Base-by-base conservation (phyloP, 2,888 invertebrate species). In the Drosophila aldrichi region DNA sequence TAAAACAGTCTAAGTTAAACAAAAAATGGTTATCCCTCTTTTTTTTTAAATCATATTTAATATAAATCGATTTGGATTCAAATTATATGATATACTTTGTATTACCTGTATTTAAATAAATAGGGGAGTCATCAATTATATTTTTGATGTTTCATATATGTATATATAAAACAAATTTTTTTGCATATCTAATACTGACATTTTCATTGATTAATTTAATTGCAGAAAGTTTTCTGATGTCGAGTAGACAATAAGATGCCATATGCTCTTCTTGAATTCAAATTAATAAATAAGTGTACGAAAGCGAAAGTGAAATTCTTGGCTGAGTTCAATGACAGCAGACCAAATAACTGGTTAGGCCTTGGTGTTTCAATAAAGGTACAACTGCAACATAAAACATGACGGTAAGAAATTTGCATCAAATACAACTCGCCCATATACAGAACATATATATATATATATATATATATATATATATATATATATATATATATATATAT, bases 361-460 rank as follows among this genome's bases (percentile, higher is more conserved):
- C 20, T 43, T 57, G 20, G 9, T 51, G 2, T n/a, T 41, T 64
- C 22, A 34, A 41, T 52, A 41, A 32, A 44, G 46, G 29, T n/a
- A 36, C 38, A 49, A 38, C 22, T 18, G 49, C 38, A 57, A 41
- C 14, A 58, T 62, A 60, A 74, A 80, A 70, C 77, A 80, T 80
- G 80, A 81, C 80, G 78, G 80, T 81, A 25, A 56, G 52, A 1
- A 2, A 25, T 55, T 1, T 12, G 3, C 0, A 20, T 43, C 20
- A 9, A 22, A 36, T 16, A 8, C 14, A 34, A 20, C 16, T 52
- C 8, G 1, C 61, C 7, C 9, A 34, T 18, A 10, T 34, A 18
- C n/a, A n/a, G 5, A 20, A 22, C 54, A 29, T 29, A n/a, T 46
- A 8, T 25, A 10, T 40, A 16, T 18, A 18, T 54, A 49, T 48